A percentile compares a stretch with the other conserved stretches of the same genome.
phyloP scores from a whole-genome alignment of 2,888 invertebrate species.

The Deilephila porcellus region DNA sequence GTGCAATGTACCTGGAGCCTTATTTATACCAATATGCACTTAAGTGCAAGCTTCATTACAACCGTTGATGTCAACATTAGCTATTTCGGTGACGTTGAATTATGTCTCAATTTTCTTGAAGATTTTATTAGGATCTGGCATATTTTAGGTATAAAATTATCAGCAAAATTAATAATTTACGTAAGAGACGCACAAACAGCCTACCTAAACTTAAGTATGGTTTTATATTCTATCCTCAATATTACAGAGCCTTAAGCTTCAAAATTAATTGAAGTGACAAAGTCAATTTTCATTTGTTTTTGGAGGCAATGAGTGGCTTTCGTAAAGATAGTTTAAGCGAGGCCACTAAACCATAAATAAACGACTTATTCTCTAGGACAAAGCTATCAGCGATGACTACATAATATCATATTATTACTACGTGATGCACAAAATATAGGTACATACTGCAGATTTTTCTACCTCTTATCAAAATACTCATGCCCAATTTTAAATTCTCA shows the following conservation, averaged over 20 bases:
- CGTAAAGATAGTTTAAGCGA: not conserved
- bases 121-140: too few relatives aligned
- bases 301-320: not conserved
- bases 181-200: too few relatives aligned
- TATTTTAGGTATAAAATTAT: too few relatives aligned
- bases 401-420: not conserved
- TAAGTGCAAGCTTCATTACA: conserved; percentile 20
- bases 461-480: too few relatives aligned
- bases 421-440: too few relatives aligned
- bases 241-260: not conserved
- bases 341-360: not conserved
- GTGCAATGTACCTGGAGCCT: conserved; percentile 55
- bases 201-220: too few relatives aligned
- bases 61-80: not conserved
- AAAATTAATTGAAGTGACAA: not conserved
- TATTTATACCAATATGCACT: conserved; percentile 40
- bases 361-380: not conserved
- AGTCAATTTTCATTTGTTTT: not conserved
- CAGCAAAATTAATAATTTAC: too few relatives aligned
- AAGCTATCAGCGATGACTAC: not conserved
- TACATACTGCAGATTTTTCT: too few relatives aligned
- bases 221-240: not conserved
- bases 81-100: too few relatives aligned
- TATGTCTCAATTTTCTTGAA: too few relatives aligned
- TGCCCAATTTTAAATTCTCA: too few relatives aligned